Base-by-base conservation (phyloP, 2,113 vertebrate species). In the Sarotherodon lohbergeri region DNA sequence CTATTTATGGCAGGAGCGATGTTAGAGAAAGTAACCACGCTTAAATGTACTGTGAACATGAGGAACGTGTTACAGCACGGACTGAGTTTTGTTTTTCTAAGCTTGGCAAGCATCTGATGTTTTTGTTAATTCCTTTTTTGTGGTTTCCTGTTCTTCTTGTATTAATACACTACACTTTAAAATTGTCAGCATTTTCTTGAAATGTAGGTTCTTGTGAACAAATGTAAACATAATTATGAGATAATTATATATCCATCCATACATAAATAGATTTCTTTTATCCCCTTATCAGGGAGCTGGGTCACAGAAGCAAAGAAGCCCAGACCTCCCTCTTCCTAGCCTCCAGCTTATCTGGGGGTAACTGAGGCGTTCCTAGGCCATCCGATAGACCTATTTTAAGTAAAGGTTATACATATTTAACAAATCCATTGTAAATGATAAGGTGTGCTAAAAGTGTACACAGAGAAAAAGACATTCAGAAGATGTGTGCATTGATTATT, bases 1-100 rank as follows among this genome's bases (percentile, higher is more conserved):
- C 63, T 89, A 66, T 86, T 89, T 83, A 55, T 71, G 81, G 48
- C 79, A 54, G 48, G 22, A 43, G 17, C 82, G 34, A 88, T 63
- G 81, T 48, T 78, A 9, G 3, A 59, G 57, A 81, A 71, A 80
- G 12, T 68, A 87, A 86, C 24, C 14, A n/a, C 9, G 9, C 46
- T 13, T 22, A 9, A 32, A 10, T 8, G 50, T 13, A 2, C 32
- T 81, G 63, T 71, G 34, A 85, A 76, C 61, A 13, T 0, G 54
- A 11, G 56, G 39, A 2, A 9, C 29, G 3, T 66, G 27, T 27
- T 46, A 22, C 68, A 73, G 39, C 9, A 4, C 9, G 1, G 41
- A 73, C 63, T 39, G 34, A 22, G 63, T 8, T 68, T 13, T 3
- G 34, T 39, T 68, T 66, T 76, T 76, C 71, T 76, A 29, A 48